phyloP scores from a whole-genome alignment of 2,113 vertebrate species.

The Daubentonia madagascariensis region DNA sequence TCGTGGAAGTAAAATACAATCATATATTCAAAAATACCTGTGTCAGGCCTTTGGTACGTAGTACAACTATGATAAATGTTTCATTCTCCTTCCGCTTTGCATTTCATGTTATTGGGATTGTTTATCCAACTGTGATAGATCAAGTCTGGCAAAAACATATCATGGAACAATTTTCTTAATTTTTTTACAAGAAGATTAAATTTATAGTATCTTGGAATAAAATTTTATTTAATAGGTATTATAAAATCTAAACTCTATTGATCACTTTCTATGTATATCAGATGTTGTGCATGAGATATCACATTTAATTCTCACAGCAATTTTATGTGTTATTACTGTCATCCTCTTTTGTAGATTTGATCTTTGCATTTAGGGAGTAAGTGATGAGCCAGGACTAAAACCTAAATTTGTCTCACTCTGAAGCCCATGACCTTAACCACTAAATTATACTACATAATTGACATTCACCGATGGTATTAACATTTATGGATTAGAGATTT shows the following conservation, averaged over 20 bases:
- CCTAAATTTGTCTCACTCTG: neutral
- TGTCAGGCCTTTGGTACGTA: neutral
- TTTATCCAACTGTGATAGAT: neutral
- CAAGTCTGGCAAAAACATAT: neutral
- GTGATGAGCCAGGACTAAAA: neutral
- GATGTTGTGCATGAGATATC: neutral
- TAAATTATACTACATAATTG: neutral
- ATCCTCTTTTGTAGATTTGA: neutral
- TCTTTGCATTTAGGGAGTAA: neutral
- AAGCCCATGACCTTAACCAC: neutral
- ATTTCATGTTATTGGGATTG: neutral
- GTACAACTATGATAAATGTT: neutral
- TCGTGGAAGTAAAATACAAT: neutral
- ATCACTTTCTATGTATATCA: neutral
- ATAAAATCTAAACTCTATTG: neutral
- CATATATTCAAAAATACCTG: neutral
- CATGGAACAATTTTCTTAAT: neutral
- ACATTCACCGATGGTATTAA: neutral
- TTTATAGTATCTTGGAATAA: neutral
- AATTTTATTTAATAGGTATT: neutral
- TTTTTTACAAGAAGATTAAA: constrained; percentile 11
- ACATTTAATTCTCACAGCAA: neutral
- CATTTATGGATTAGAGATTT: neutral
- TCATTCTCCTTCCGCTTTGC: neutral
- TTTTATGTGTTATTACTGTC: neutral